Evolutionary conservation across 1,140 invertebrate genomes (phyloP).

Genomic region (Riptortus pedestris): DNA sequence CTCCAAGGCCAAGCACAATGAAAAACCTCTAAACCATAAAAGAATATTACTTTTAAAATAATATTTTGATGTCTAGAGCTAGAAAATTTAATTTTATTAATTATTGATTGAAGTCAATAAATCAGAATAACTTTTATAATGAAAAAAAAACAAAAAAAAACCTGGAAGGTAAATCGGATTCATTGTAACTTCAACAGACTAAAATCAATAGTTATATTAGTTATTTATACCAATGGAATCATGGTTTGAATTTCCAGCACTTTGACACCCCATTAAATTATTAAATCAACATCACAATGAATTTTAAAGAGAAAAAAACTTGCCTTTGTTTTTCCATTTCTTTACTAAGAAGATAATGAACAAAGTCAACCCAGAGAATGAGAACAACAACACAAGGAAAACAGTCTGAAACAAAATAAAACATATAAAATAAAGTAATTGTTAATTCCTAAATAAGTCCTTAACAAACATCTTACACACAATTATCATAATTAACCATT

Average conservation of each 20-base stretch:
- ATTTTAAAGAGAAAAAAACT: no score
- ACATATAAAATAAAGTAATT: not conserved
- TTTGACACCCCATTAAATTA: not conserved
- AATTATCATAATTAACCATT: not conserved
- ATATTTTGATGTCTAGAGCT: no score
- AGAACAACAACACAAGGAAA: not conserved
- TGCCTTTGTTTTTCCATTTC: slow-evolving; percentile 1
- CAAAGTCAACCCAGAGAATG: not conserved
- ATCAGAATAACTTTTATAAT: no score
- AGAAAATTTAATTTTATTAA: no score
- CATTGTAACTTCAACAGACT: not conserved
- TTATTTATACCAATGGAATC: not conserved
- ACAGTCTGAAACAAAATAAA: not conserved
- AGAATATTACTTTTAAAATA: no score
- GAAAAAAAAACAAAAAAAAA: not conserved
- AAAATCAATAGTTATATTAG: not conserved
- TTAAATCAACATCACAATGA: no score
- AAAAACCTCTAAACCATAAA: no score
- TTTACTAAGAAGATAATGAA: not conserved
- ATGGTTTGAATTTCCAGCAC: not conserved
- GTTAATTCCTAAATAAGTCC: not conserved
- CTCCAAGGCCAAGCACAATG: no score
- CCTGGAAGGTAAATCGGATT: not conserved
- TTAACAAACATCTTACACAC: not conserved
- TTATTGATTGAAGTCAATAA: no score